Conservation (phyloP, 2,797 vertebrate species). For the Enteromius argenteus region DNA sequence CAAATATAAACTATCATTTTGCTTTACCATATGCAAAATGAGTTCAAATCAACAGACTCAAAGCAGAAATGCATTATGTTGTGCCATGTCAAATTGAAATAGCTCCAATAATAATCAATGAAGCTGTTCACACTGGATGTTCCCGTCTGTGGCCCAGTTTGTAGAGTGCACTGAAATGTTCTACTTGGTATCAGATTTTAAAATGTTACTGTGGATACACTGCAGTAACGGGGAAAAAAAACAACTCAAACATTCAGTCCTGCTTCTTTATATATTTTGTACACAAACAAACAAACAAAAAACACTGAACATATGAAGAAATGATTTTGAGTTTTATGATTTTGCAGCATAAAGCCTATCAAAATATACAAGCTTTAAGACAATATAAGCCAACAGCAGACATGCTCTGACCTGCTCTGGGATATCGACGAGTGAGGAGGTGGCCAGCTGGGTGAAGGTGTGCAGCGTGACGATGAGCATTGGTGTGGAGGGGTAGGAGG, state of each 20-base stretch:
- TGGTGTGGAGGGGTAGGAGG: constrained; percentile 93
- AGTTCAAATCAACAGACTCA: neutral
- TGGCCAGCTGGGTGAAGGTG: constrained; percentile 94
- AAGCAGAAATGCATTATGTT: neutral
- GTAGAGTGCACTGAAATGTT: neutral
- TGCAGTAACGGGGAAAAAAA: neutral
- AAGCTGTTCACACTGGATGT: neutral
- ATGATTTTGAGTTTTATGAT: neutral
- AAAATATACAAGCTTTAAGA: no score
- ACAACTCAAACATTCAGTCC: neutral
- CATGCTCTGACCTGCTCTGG: constrained; percentile 88
- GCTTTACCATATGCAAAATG: neutral
- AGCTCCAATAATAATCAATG: neutral
- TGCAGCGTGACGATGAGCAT: constrained; percentile 97
- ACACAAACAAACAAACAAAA: neutral
- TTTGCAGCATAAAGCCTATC: no score
- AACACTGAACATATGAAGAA: neutral
- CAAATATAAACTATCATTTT: neutral
- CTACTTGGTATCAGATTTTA: neutral
- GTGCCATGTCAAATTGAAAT: neutral
- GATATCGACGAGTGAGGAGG: constrained; percentile 94
- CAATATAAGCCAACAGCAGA: neutral
- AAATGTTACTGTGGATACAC: neutral
- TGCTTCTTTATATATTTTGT: neutral
- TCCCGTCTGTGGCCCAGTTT: neutral